Conservation (phyloP, 2,113 vertebrate species). For the Taxidea taxus region DNA sequence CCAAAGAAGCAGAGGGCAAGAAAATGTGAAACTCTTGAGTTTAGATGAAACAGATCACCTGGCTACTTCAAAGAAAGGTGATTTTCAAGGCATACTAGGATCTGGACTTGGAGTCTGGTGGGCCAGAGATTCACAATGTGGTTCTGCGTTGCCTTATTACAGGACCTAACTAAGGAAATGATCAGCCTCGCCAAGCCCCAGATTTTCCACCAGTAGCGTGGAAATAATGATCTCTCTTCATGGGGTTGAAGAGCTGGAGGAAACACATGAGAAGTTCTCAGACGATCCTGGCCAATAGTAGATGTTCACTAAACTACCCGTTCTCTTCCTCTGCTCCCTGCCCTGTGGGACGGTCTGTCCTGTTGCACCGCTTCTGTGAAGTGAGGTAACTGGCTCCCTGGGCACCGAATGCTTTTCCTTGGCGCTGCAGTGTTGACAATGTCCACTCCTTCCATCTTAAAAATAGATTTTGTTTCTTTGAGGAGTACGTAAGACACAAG, state of each 20-base stretch:
- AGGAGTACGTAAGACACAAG: background rate
- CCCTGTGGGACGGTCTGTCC: background rate
- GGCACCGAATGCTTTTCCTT: background rate
- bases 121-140: background rate
- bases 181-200: background rate
- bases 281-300: background rate
- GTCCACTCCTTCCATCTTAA: background rate
- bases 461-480: conserved; percentile 41
- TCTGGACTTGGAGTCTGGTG: background rate
- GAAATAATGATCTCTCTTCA: background rate
- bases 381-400: background rate
- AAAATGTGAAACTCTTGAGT: background rate
- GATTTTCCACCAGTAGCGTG: background rate
- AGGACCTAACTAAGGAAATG: background rate
- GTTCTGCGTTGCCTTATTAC: background rate
- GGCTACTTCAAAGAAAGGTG: background rate
- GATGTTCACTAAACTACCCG: background rate
- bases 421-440: background rate
- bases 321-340: background rate
- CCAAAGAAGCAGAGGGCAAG: background rate
- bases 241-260: background rate
- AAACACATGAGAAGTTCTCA: background rate
- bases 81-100: background rate
- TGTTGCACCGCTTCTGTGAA: background rate
- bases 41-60: background rate